Conservation (phyloP, 2,797 vertebrate species). For the Dermochelys coriacea region DNA sequence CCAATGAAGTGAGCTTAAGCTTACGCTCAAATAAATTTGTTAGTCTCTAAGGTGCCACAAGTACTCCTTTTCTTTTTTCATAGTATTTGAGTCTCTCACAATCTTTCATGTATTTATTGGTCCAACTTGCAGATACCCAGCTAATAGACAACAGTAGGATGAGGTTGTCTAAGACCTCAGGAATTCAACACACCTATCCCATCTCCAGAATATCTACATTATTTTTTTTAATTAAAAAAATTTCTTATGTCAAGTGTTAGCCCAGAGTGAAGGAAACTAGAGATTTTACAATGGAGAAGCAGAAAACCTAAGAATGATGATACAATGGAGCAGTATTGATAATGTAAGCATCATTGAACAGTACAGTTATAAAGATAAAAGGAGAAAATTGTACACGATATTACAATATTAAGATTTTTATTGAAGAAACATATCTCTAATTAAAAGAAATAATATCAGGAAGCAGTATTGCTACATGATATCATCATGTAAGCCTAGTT, state of each 20-base stretch:
- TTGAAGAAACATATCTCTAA: not conserved
- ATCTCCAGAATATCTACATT: not conserved
- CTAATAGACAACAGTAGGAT: not conserved
- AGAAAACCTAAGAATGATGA: not conserved
- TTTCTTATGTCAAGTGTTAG: not conserved
- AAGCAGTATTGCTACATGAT: fast-evolving
- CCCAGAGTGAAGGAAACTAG: not conserved
- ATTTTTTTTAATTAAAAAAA: not conserved
- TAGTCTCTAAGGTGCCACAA: too few species aligned
- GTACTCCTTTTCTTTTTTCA: not conserved
- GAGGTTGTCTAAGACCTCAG: not conserved
- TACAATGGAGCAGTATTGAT: not conserved
- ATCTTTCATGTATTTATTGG: not conserved
- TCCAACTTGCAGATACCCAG: not conserved
- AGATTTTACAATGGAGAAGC: not conserved
- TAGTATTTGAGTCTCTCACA: not conserved
- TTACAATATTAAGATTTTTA: not conserved
- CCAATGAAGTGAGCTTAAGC: too few species aligned
- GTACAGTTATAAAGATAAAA: not conserved
- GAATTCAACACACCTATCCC: not conserved
- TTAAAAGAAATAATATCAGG: not conserved
- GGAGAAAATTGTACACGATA: fast-evolving
- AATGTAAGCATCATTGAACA: not conserved
- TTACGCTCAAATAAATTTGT: too few species aligned
- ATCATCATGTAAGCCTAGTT: not conserved